A percentile compares a stretch with the other conserved stretches of the same genome.
phyloP scores from a whole-genome alignment of 2,888 invertebrate genomes.

The Lepetodrilus schrolli region DNA sequence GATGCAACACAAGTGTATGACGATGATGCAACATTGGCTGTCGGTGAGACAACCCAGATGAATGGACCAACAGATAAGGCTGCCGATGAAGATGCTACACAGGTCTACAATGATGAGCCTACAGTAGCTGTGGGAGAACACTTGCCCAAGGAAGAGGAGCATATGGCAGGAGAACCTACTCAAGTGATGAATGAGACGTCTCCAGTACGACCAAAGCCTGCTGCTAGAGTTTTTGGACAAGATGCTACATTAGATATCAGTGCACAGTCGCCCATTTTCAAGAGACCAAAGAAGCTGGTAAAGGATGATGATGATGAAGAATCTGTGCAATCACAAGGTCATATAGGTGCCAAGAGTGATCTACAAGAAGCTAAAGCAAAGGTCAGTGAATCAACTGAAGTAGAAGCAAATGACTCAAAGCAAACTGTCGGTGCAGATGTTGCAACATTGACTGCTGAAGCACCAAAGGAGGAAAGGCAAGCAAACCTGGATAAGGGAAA shows the following conservation, averaged over 20 bases:
- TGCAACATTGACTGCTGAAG: conserved; percentile 22
- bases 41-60: conserved; percentile 23
- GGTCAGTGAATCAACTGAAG: neutral
- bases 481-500: conserved; percentile 31
- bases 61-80: neutral
- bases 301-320: no score
- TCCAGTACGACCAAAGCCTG: neutral
- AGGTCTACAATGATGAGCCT: conserved; percentile 27
- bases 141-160: neutral
- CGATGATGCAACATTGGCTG: conserved; percentile 33
- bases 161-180: neutral
- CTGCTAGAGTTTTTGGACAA: no score
- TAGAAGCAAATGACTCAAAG: conserved; percentile 30
- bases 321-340: no score
- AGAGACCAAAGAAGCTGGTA: no score
- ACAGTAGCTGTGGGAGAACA: neutral
- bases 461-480: neutral
- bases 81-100: conserved; percentile 33
- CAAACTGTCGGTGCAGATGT: conserved; percentile 14
- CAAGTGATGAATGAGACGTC: conserved; percentile 24
- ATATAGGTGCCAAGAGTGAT: neutral
- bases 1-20: conserved; percentile 34
- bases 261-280: no score
- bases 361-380: neutral
- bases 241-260: conserved; percentile 12